phyloP scores from a whole-genome alignment of 2,888 invertebrate genomes.

The Eupithecia tripunctaria region DNA sequence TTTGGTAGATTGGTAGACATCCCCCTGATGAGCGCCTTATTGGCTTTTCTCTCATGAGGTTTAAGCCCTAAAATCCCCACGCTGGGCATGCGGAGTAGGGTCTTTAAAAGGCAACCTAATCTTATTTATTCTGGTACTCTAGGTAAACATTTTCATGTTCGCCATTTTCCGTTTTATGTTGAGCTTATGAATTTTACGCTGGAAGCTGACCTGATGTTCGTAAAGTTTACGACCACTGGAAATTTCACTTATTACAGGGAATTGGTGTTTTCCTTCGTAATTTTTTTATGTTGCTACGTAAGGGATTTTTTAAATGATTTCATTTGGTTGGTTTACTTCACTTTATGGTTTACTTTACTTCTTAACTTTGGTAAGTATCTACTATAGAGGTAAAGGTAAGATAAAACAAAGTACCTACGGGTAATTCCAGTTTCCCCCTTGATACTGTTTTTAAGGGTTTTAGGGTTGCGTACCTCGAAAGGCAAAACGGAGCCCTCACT shows the following conservation, averaged over 20 bases:
- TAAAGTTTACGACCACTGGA: conserved; percentile 14
- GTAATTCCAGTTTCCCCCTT: too few relatives aligned
- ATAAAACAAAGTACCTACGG: background rate
- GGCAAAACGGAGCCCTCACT: too few relatives aligned
- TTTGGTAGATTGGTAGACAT: too few relatives aligned
- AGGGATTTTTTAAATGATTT: background rate
- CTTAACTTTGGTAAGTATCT: background rate
- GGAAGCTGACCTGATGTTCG: conserved; percentile 10
- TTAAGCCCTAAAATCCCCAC: too few relatives aligned
- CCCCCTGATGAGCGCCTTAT: too few relatives aligned
- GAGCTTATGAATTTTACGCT: conserved; percentile 9
- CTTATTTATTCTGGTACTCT: background rate
- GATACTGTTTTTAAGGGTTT: too few relatives aligned
- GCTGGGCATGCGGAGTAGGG: too few relatives aligned
- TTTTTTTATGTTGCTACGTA: conserved; percentile 1
- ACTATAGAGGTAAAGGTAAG: background rate
- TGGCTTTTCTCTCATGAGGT: too few relatives aligned
- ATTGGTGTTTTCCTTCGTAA: conserved; percentile 1
- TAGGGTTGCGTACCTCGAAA: too few relatives aligned
- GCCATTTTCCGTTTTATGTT: conserved; percentile 14
- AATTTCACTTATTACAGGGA: conserved; percentile 10
- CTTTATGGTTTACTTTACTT: background rate
- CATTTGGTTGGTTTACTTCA: background rate
- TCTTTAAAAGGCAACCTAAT: background rate
- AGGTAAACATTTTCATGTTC: conserved; percentile 7